A percentile compares a stretch with the other conserved stretches of the same genome.
Evolutionary conservation across 2,113 vertebrate species (phyloP).

Genomic region (Oenanthe oenanthe): DNA sequence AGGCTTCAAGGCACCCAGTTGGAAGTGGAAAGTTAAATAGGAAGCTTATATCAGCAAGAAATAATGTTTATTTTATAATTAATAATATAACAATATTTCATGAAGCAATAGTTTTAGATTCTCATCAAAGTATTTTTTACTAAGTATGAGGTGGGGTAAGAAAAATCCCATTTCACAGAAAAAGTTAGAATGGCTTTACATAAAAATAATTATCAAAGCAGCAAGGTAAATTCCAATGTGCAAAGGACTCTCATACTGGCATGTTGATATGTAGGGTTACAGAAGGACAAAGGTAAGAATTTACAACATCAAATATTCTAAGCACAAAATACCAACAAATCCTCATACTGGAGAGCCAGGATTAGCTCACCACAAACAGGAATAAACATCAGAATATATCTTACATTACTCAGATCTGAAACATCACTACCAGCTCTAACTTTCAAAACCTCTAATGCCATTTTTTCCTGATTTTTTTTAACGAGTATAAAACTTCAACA

Average conservation of each 20-base stretch:
- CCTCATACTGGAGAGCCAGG: not conserved
- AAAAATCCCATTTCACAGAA: not conserved
- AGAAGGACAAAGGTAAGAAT: not conserved
- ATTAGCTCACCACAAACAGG: not conserved
- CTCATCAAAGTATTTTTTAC: not conserved
- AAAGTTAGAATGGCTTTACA: not conserved
- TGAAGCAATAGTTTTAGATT: not conserved
- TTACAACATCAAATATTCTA: not conserved
- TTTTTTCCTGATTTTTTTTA: not conserved
- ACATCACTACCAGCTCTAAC: not conserved
- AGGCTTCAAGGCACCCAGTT: not conserved
- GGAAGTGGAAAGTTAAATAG: not conserved
- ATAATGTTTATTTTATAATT: not conserved
- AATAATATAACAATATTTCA: not conserved
- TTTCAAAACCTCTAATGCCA: not conserved
- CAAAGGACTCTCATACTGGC: not conserved
- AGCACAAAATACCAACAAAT: not conserved
- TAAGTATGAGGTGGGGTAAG: accelerated
- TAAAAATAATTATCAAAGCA: not conserved
- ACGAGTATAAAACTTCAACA: not conserved
- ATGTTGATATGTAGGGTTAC: accelerated
- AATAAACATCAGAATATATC: not conserved
- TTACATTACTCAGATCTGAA: not conserved
- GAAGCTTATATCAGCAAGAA: not conserved
- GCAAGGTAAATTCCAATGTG: not conserved